Conservation (phyloP, 53 echinoderm and acorn worm species). For the Echinarachnius parma region DNA sequence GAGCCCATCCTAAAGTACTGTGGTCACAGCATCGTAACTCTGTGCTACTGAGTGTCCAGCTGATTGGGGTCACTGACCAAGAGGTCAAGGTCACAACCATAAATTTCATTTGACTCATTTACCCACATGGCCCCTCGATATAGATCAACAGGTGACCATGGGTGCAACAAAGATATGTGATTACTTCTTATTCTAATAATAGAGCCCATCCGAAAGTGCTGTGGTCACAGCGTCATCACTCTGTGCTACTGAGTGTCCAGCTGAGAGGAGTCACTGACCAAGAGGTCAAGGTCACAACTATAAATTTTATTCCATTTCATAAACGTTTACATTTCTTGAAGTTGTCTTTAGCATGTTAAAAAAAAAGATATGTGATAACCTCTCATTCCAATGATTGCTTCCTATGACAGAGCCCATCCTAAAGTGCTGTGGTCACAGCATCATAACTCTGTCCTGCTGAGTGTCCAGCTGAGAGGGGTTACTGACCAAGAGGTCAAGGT, state of each 20-base stretch:
- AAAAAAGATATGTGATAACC: no score
- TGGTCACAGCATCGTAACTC: conserved; percentile 83
- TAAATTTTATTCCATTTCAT: no score
- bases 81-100: conserved; percentile 59
- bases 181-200: neutral
- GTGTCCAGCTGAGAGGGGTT: conserved; percentile 78
- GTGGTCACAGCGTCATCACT: conserved; percentile 80
- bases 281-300: conserved; percentile 56
- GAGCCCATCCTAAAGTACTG: conserved; percentile 67
- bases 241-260: conserved; percentile 69
- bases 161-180: no score
- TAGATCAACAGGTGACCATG: no score
- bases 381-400: neutral
- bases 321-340: no score
- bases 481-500: conserved; percentile 52
- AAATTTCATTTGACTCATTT: no score
- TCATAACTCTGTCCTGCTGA: conserved; percentile 61
- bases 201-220: conserved; percentile 73
- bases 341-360: no score
- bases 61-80: conserved; percentile 61
- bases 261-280: conserved; percentile 63
- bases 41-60: conserved; percentile 69
- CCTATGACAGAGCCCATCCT: conserved; percentile 59
- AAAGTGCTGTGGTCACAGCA: conserved; percentile 83
- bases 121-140: no score